Evolutionary conservation across 2,888 invertebrate genomes (phyloP), one percentile per base, ranked within the genome.

Genomic region (Rhopalosiphum nymphaeae): DNA sequence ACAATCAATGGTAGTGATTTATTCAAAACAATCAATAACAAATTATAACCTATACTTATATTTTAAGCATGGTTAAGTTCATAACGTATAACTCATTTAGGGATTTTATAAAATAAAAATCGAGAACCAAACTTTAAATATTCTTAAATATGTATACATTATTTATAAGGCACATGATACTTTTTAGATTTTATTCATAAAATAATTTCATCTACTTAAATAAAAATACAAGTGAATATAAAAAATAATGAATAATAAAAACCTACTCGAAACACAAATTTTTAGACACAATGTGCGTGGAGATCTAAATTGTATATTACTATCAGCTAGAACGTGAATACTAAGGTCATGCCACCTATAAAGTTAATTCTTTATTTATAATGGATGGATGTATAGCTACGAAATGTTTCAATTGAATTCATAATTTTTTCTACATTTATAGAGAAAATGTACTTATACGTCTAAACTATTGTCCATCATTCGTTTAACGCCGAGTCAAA

Each of bases 401-500:
- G 26, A 42, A 25, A 11, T 49, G 5, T 67, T 49, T 57, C 44
- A 67, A n/a, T 21, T 13, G 26, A 90, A 61, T 36, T 67, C 67
- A 49, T 7, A 7, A 67, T 26, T 61, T 78, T 78, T 42, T 7
- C 36, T 36, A 46, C 2, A 46, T 90, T 61, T 61, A n/a, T 46
- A 36, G 26, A 44, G 44, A 46, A 90, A 36, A 49, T 67, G 49
- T 90, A 21, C n/a, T 67, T 25, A 21, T 46, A 90, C 16, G 61
- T 90, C 46, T 67, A 90, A 67, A 67, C 61, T 46, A 3, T 89
- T 57, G 57, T 90, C 89, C 16, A 67, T 46, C 44, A 61, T 46
- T 90, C 61, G n/a, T 44, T 67, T n/a, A 44, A 61, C 89, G 11
- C 7, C 16, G 21, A 44, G 46, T 29, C 61, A 49, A 78, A 91